These are phyloP conservation scores for Odontothrips loti DNA, from an alignment of 2,888 invertebrate genomes.

Conservation along the genomic window DNA sequence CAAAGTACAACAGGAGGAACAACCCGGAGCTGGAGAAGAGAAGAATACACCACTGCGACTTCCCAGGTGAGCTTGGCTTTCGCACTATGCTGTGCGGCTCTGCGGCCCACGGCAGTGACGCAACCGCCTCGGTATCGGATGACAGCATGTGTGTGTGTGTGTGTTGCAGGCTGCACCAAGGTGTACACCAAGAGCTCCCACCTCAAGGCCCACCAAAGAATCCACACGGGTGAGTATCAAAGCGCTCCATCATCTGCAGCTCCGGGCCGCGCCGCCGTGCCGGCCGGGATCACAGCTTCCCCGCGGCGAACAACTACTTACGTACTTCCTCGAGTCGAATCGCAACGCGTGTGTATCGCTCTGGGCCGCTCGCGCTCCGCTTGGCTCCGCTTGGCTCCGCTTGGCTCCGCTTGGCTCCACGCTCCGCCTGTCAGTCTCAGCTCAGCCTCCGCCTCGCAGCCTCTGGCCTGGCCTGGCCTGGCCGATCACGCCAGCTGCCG, in stretches of 20 bases:
- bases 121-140: neutral
- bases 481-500: too few species aligned
- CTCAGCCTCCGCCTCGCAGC: too few species aligned
- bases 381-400: too few species aligned
- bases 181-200: constrained; percentile 98
- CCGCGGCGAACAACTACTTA: neutral
- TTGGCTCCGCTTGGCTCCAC: too few species aligned
- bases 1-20: constrained; percentile 86
- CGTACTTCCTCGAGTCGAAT: too few species aligned
- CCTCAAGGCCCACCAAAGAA: constrained; percentile 94
- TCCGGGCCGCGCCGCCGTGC: neutral
- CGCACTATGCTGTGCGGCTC: neutral
- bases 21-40: constrained; percentile 95
- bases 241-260: neutral
- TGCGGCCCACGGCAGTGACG: neutral
- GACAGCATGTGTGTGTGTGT: constrained; percentile 39
- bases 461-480: too few species aligned
- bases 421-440: too few species aligned
- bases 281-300: neutral
- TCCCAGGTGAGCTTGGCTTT: constrained; percentile 63
- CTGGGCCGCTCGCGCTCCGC: too few species aligned
- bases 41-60: constrained; percentile 94
- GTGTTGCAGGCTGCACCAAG: constrained; percentile 83
- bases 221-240: constrained; percentile 80
- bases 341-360: too few species aligned